These are phyloP conservation scores for Microvelia longipes DNA, from an alignment of 1,140 invertebrate species.

Conservation along the genomic window DNA sequence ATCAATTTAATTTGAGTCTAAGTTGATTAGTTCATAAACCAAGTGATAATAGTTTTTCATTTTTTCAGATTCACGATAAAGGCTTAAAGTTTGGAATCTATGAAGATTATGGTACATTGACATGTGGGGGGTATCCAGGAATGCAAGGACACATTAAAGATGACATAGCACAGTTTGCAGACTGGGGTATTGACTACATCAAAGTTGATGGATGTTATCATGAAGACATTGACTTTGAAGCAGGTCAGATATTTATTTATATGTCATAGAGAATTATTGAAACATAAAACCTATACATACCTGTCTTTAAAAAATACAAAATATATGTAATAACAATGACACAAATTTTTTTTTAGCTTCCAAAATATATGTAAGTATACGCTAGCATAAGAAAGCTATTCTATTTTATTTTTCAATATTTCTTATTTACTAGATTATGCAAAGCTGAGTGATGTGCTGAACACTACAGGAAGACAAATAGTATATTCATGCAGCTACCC, in stretches of 20 bases:
- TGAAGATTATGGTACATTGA: constrained; percentile 88
- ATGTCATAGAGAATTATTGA: no score
- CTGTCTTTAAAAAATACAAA: no score
- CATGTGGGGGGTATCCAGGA: constrained; percentile 90
- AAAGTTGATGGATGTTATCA: constrained; percentile 93
- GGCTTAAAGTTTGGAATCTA: constrained; percentile 95
- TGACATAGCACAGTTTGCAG: constrained; percentile 85
- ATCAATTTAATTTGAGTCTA: no score
- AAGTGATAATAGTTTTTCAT: no score
- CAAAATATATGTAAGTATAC: no score
- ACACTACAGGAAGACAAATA: constrained; percentile 63
- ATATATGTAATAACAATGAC: neutral
- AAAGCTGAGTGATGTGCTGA: constrained; percentile 52
- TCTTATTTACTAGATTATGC: constrained; percentile 53
- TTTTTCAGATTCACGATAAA: constrained; percentile 68
- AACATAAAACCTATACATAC: no score
- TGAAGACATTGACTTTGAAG: constrained; percentile 29
- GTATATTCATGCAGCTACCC: constrained; percentile 84
- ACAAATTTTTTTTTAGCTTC: no score
- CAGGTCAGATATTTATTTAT: constrained; percentile 19
- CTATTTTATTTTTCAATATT: no score
- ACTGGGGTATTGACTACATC: constrained; percentile 92
- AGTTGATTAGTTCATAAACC: no score
- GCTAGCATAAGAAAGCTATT: no score
- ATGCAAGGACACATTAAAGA: constrained; percentile 66